Evolutionary conservation across 2,113 vertebrate species (phyloP).

Genomic region (Pseudorhombus dupliciocellatus): DNA sequence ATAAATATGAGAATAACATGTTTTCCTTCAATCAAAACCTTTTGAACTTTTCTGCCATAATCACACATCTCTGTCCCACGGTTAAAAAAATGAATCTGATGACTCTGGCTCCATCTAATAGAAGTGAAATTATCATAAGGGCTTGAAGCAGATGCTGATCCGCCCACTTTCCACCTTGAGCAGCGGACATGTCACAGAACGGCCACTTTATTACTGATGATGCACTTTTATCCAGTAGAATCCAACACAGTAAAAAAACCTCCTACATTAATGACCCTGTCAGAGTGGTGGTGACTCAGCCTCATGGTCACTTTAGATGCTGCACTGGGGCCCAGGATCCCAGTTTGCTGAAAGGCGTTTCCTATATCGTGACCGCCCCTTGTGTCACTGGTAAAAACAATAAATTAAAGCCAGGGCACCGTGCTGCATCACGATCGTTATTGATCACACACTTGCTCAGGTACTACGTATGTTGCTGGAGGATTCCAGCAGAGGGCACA

Average conservation of each 20-base stretch:
- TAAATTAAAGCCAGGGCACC: too few species aligned
- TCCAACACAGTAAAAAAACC: neutral
- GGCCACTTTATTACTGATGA: neutral
- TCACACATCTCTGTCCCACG: neutral
- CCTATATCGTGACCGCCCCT: neutral
- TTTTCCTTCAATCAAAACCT: too few species aligned
- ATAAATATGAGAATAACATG: too few species aligned
- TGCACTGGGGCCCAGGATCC: neutral
- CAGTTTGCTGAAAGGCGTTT: neutral
- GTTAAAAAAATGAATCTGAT: neutral
- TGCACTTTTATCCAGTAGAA: too few species aligned
- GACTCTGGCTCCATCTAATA: neutral
- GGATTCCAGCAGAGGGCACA: too few species aligned
- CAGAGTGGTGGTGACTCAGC: neutral
- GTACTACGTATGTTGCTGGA: too few species aligned
- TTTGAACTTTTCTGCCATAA: neutral
- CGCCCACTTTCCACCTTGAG: too few species aligned
- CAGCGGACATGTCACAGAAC: neutral
- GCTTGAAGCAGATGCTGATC: too few species aligned
- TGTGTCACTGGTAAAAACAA: neutral
- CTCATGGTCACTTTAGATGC: neutral
- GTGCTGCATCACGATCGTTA: too few species aligned
- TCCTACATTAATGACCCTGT: neutral
- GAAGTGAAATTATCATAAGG: neutral
- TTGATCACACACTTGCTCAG: too few species aligned